Conservation (phyloP, 2,797 vertebrate genomes). For the Halcyon smyrnensis region DNA sequence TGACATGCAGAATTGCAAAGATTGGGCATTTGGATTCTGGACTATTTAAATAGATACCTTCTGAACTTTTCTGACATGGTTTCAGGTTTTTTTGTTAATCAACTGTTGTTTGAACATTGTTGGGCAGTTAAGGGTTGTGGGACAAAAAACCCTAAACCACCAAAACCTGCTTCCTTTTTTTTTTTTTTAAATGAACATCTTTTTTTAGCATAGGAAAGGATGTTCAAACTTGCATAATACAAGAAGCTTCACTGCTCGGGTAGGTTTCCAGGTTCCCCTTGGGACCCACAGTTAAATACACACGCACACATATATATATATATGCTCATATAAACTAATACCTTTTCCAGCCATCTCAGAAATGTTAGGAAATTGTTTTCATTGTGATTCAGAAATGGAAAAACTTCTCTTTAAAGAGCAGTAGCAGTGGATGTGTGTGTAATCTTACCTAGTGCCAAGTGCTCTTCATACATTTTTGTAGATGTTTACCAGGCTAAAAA, state of each 20-base stretch:
- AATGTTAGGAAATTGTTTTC: background rate
- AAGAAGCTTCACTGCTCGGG: background rate
- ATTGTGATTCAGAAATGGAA: rapidly evolving
- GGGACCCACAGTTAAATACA: background rate
- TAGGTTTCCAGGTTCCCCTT: background rate
- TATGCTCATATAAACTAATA: background rate
- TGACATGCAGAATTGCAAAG: background rate
- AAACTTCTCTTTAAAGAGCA: background rate
- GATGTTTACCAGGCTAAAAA: background rate
- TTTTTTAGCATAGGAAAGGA: background rate
- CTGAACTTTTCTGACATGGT: background rate
- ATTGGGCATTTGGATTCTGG: background rate
- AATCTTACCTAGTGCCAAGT: background rate
- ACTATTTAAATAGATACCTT: background rate
- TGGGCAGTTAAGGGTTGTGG: background rate
- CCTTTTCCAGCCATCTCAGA: background rate
- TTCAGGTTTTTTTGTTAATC: background rate
- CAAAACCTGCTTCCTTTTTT: background rate
- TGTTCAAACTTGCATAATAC: background rate
- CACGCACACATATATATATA: too few species aligned
- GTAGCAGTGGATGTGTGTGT: background rate
- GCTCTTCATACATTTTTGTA: background rate
- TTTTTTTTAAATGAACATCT: background rate
- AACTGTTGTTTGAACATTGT: background rate
- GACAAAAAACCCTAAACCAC: background rate